Evolutionary conservation across 1,140 invertebrate species (phyloP).

Genomic region (Camponotus pennsylvanicus): DNA sequence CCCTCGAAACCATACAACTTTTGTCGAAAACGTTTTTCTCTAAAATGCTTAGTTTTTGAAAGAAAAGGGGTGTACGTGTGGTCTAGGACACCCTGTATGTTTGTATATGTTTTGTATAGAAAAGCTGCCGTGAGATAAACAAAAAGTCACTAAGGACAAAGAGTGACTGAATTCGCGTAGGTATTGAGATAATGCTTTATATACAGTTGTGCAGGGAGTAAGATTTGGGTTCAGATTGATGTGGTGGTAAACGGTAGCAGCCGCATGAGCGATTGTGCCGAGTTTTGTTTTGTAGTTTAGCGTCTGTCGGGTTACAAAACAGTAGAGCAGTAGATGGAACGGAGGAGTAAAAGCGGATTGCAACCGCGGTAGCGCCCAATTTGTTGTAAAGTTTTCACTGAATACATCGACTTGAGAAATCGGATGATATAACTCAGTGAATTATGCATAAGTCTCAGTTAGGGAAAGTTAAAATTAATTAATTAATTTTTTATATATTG

Average conservation of each 20-base stretch:
- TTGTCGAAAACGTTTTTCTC: too few relatives aligned
- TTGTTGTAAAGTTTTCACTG: slow-evolving; percentile 49
- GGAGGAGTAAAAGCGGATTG: slow-evolving; percentile 50
- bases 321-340: slow-evolving; percentile 18
- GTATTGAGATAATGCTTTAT: slow-evolving; percentile 3
- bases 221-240: slow-evolving; percentile 53
- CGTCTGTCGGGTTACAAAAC: slow-evolving; percentile 48
- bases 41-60: too few relatives aligned
- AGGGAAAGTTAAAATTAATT: slow-evolving; percentile 5
- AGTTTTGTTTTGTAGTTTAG: slow-evolving; percentile 53
- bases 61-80: too few relatives aligned
- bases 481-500: background rate
- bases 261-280: slow-evolving; percentile 50
- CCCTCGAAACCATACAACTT: too few relatives aligned
- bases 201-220: slow-evolving; percentile 2
- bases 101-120: background rate
- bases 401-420: slow-evolving; percentile 20
- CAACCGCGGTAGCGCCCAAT: slow-evolving; percentile 27
- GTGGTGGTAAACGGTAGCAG: slow-evolving; percentile 27
- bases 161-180: background rate
- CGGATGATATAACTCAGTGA: slow-evolving; percentile 4
- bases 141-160: background rate
- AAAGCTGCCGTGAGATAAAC: slow-evolving; percentile 6
- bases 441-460: background rate
- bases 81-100: too few relatives aligned